Evolutionary conservation across 2,113 vertebrate species (phyloP), one percentile per base, ranked within the genome.

Genomic region (Amia ocellicauda): DNA sequence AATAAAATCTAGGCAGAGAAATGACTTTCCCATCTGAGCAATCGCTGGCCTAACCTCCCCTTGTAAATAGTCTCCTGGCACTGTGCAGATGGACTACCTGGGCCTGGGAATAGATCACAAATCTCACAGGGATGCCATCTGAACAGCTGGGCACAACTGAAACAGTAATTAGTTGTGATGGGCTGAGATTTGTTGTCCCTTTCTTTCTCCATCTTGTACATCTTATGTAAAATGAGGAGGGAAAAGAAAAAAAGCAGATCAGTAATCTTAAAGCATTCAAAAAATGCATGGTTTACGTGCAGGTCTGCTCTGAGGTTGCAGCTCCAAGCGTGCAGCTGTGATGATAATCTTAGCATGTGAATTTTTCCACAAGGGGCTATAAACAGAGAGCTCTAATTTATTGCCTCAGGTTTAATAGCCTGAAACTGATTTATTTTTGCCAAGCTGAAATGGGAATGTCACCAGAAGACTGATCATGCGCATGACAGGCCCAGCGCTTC

Each of bases 11-110:
- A 77, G 78, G 71, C 79, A 76, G 85, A 83, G 80, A 87, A 87
- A 88, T 80, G 82, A 86, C 82, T 82, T 89, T 86, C 86, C 80
- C 84, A 80, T 76, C 77, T 81, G 79, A 83, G 86, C 86, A 82
- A 80, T 87, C 80, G 74, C 80, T 63, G 64, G 75, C 71, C 78
- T 79, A 76, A 76, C 79, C 82, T n/a, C 77, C 73, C 51, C 78
- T 76, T 74, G 83, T 82, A 81, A 86, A 85, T 79, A 82, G 78
- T 71, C 73, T 82, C 66, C 60, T 23, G 14, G 75, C 80, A 79
- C 73, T 50, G 71, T 69, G 64, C 82, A 83, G 82, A 85, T 80
- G 84, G 83, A 85, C 83, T 73, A 77, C 72, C 74, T 51, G 77
- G 74, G 81, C 78, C 81, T 83, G 79, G 77, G 81, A 78, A 76